Conservation (phyloP, 2,113 vertebrate species). For the Pygoscelis adeliae region DNA sequence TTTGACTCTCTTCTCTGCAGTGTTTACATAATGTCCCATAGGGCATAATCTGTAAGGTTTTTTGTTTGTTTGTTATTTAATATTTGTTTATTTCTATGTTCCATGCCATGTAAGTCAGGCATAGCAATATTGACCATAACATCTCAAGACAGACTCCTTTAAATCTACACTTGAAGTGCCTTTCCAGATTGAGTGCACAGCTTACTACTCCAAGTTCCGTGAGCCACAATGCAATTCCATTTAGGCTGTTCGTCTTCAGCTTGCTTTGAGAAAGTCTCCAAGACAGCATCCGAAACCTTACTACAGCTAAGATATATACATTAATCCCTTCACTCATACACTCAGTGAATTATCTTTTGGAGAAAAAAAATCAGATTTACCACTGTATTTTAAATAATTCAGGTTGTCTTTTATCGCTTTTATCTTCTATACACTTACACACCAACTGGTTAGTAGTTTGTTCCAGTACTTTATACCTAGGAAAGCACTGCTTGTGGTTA, state of each 20-base stretch:
- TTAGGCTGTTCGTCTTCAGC: not conserved
- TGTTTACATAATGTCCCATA: not conserved
- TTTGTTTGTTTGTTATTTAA: not conserved
- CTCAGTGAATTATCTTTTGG: not conserved
- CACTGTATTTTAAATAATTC: not conserved
- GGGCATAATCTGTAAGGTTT: not conserved
- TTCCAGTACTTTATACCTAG: not conserved
- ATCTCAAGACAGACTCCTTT: not conserved
- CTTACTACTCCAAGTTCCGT: not conserved
- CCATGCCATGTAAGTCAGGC: not conserved
- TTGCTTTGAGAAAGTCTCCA: not conserved
- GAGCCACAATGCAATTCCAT: not conserved
- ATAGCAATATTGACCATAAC: not conserved
- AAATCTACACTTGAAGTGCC: not conserved
- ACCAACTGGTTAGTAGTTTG: not conserved
- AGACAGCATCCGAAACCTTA: not conserved
- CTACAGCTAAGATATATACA: not conserved
- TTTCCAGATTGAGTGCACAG: not conserved
- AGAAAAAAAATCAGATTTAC: not conserved
- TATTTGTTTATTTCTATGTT: not conserved
- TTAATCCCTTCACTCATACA: not conserved
- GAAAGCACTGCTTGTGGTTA: not conserved
- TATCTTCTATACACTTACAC: not conserved
- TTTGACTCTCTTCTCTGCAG: not conserved
- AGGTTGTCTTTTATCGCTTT: not conserved